Evolutionary conservation across 2,888 invertebrate species (phyloP), one percentile per base, ranked within the genome.

Genomic region (Syrphus vitripennis): DNA sequence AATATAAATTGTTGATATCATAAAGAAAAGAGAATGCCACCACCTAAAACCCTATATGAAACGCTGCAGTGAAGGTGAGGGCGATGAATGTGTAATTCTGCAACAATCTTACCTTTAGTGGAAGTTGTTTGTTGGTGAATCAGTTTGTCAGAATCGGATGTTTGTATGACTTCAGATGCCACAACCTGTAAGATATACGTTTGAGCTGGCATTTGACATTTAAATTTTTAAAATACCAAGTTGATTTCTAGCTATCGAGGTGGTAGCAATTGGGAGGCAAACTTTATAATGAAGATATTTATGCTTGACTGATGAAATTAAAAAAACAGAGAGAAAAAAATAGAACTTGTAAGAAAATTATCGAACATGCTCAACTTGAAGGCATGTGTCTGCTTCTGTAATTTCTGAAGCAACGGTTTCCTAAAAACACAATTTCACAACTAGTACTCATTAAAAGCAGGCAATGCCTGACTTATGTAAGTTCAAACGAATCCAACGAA

Each of bases 111-210:
- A 40, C 24, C 16, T 4, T 26, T 29, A 59, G 45, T 34, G 26
- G 19, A 26, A 48, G 50, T 50, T 48, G 48, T 29, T 6, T 40
- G 70, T 0, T n/a, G 37, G 12, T 65, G 53, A 21, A 16, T 61
- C 57, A 74, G 50, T 67, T 57, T 65, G 14, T 59, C 24, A 65
- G 45, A 29, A 19, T 19, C 45, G 63, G 45, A 3, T 45, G 63
- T 45, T 42, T 59, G 72, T 61, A 29, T 63, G 59, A 75, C 53
- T 81, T 61, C 26, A 75, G 75, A 37, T 74, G 67, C 40, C 59
- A 59, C 59, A 31, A 67, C 40, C 48, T 59, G 42, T 72, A 29
- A 48, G 19, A 21, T 57, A 16, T 19, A n/a, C 14, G 34, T 53
- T 37, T 12, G 37, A 53, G 31, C 31, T 34, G 61, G 40, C 70